Evolutionary conservation across 2,888 invertebrate genomes (phyloP), one percentile per base, ranked within the genome.

Genomic region (Chloroclystis v-ata): DNA sequence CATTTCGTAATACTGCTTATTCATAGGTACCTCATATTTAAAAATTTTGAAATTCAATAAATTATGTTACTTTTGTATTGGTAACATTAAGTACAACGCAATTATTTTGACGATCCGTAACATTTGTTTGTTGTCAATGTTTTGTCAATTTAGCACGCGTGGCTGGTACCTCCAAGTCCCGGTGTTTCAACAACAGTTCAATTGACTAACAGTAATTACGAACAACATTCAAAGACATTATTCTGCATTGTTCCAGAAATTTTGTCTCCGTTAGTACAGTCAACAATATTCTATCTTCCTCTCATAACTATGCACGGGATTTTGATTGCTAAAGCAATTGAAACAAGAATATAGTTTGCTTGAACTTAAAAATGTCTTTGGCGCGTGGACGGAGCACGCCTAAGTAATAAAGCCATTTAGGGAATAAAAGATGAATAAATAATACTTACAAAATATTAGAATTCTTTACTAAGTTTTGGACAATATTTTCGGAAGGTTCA

Each of bases 321-420:
- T 43, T 4, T 29, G 11, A 0, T n/a, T 37, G 9, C 26, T 60
- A 32, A 10, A 0, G 2, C 0, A 0, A 13, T 9, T 2, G 0
- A 0, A 0, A 3, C 13, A 58, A 14, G 43, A 40, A 4, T 12
- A 10, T 44, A 1, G 26, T 25, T 59, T 4, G 25, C 11, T 24
- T 49, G 16, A 39, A 26, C 1, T 2, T 4, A 7, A 16, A 1
- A 6, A 54, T 51, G 45, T 28, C 10, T 42, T 16, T 63, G 78
- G 77, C 83, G 70, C 62, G 72, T 71, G 78, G 69, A 78, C 41
- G 71, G 76, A 83, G 81, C 84, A 78, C 82, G 84, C 78, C 78
- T 52, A 51, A 44, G 72, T 50, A 54, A 51, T 82, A 83, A 82
- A 82, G 66, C 75, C 60, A 78, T 79, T 78, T 72, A 65, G 56